Conservation (phyloP, 2,113 vertebrate genomes). For the Rhodinocichla rosea region DNA sequence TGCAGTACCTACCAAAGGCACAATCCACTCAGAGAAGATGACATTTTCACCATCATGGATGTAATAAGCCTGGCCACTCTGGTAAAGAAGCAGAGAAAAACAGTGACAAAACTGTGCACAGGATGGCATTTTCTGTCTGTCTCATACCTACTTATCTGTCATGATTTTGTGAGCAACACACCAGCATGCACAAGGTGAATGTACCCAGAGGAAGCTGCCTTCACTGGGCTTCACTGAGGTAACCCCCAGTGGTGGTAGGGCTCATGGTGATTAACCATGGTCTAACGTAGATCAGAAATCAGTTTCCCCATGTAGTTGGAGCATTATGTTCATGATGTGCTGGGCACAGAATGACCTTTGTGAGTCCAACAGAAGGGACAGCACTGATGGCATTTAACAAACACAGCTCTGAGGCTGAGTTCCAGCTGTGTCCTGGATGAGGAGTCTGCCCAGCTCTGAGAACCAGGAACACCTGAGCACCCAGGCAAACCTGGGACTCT, state of each 20-base stretch:
- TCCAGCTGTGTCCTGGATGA: not conserved
- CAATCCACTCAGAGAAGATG: constrained; percentile 89
- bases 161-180: not conserved
- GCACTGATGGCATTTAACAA: not conserved
- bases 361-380: not conserved
- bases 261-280: not conserved
- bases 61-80: constrained; percentile 93
- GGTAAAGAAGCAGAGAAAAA: constrained; percentile 33
- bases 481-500: not conserved
- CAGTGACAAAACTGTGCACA: not conserved
- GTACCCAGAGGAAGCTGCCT: not conserved
- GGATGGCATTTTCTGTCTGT: not conserved
- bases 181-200: not conserved
- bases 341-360: not conserved
- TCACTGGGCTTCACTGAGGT: not conserved
- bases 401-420: not conserved
- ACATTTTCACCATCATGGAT: constrained; percentile 90
- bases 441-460: not conserved
- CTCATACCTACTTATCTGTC: not conserved
- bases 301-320: not conserved
- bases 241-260: not conserved
- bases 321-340: not conserved
- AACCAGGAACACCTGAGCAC: not conserved
- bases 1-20: constrained; percentile 81
- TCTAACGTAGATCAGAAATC: not conserved